These are phyloP conservation scores for Alentia gelatinosa DNA, from an alignment of 2,888 invertebrate genomes.

Conservation along the genomic window DNA sequence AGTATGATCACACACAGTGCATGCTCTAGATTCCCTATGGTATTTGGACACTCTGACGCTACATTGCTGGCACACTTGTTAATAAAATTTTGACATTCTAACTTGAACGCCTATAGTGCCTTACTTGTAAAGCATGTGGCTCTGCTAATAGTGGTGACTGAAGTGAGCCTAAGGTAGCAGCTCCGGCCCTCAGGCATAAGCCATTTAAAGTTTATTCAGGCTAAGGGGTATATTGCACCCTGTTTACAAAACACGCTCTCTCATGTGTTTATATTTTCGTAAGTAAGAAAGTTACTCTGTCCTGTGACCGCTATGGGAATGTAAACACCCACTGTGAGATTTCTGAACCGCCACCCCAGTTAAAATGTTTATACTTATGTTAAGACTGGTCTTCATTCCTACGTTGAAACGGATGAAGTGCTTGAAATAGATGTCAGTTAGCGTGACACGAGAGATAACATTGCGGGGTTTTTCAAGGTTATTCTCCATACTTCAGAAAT, in stretches of 20 bases:
- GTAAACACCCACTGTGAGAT: not conserved
- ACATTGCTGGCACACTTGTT: too few relatives aligned
- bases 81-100: too few relatives aligned
- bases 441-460: too few relatives aligned
- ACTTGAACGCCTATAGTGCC: too few relatives aligned
- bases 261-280: not conserved
- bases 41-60: too few relatives aligned
- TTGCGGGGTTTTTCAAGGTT: too few relatives aligned
- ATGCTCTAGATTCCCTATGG: too few relatives aligned
- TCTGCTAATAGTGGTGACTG: too few relatives aligned
- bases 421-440: too few relatives aligned
- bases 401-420: too few relatives aligned
- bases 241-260: not conserved
- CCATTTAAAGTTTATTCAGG: not conserved
- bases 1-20: not conserved
- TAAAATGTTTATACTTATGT: not conserved
- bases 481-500: too few relatives aligned
- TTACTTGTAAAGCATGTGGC: too few relatives aligned
- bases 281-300: not conserved
- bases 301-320: not conserved
- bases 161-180: not conserved
- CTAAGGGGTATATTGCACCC: not conserved
- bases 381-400: not conserved
- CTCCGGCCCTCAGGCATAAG: not conserved
- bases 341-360: not conserved